Percentiles rank a stretch among this genome's conserved stretches.
phyloP scores from a whole-genome alignment of 2,888 invertebrate species.

The Megamerina dolium region DNA sequence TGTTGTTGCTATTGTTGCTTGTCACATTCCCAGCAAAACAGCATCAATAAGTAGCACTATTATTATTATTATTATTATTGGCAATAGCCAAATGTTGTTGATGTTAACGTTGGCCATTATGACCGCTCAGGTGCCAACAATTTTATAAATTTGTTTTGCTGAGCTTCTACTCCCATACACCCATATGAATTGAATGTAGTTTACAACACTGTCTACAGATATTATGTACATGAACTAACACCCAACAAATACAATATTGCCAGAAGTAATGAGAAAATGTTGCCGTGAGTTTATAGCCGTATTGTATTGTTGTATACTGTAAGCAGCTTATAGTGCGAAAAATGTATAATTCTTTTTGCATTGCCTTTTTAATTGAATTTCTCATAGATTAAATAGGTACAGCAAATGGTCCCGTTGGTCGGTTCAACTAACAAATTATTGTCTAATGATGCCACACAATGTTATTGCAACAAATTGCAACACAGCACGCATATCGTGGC shows the following conservation, averaged over 20 bases:
- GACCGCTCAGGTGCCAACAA: constrained; percentile 28
- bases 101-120: constrained; percentile 11
- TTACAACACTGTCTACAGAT: too few species aligned
- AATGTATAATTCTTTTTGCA: background rate
- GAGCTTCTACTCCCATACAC: constrained; percentile 6
- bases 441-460: constrained; percentile 7
- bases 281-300: background rate
- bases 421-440: too few species aligned
- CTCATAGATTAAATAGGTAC: constrained; percentile 4
- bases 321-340: background rate
- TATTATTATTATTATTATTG: too few species aligned
- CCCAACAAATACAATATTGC: too few species aligned
- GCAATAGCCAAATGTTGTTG: too few species aligned
- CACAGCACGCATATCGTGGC: constrained; percentile 4
- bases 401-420: too few species aligned
- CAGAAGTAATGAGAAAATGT: constrained; percentile 3
- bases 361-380: constrained; percentile 11
- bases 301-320: background rate
- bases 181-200: too few species aligned
- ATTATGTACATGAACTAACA: too few species aligned
- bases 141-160: constrained; percentile 28
- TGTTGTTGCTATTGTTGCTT: constrained; percentile 6
- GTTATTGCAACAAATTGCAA: constrained; percentile 4
- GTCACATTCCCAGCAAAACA: too few species aligned
- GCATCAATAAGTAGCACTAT: too few species aligned